Evolutionary conservation across 2,797 vertebrate genomes (phyloP).

Genomic region (Spondyliosoma cantharus): DNA sequence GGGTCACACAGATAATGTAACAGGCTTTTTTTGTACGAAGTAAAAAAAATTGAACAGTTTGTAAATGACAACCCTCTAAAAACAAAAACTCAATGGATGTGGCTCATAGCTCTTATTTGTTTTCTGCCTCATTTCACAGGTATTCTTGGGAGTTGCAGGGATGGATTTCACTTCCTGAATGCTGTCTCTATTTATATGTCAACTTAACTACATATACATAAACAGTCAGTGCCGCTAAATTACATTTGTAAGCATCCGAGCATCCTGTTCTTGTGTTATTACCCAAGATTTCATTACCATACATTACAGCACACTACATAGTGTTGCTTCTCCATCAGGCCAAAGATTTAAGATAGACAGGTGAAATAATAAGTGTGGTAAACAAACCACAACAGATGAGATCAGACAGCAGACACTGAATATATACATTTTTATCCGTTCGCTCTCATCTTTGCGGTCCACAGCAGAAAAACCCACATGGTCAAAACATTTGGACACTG

Average conservation of each 20-base stretch:
- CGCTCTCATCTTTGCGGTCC: not conserved
- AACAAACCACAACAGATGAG: not conserved
- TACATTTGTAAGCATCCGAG: not conserved
- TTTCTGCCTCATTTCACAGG: not conserved
- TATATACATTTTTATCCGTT: not conserved
- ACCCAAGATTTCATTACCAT: no score
- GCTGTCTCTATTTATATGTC: not conserved
- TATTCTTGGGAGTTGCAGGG: not conserved
- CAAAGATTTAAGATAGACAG: not conserved
- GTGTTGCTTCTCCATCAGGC: not conserved
- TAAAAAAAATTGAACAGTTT: not conserved
- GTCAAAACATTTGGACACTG: conserved; percentile 30
- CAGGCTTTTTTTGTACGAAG: not conserved
- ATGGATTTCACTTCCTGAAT: not conserved
- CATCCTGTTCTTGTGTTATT: not conserved
- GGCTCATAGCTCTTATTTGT: not conserved
- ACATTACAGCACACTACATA: not conserved
- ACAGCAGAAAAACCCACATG: not conserved
- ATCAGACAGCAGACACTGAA: not conserved
- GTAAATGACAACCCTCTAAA: not conserved
- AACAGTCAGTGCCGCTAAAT: not conserved
- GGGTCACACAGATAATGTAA: not conserved
- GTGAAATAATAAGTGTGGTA: not conserved
- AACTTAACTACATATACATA: not conserved
- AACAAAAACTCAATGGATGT: not conserved